Conservation (phyloP, 2,113 vertebrate species). For the Chloropsis cyanopogon region DNA sequence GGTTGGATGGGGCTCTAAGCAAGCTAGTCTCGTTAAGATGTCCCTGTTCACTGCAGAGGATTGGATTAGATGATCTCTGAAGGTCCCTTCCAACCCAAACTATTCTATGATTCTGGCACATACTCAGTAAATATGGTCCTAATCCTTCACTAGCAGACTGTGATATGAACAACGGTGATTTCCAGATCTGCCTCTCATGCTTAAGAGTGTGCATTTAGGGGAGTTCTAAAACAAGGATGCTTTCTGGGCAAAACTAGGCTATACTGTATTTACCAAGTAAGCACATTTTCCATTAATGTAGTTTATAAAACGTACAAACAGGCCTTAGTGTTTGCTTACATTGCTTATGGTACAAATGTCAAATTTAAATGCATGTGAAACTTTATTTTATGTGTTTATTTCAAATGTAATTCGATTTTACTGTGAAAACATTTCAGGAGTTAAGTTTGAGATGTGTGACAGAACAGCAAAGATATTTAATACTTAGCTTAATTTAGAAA, state of each 20-base stretch:
- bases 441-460: neutral
- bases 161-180: neutral
- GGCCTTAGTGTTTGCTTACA: neutral
- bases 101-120: neutral
- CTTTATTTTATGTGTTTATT: neutral
- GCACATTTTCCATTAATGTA: neutral
- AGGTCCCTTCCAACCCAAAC: neutral
- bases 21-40: neutral
- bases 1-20: neutral
- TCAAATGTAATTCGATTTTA: neutral
- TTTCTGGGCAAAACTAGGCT: neutral
- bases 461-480: slow-evolving; percentile 30
- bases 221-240: neutral
- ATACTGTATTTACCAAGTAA: neutral
- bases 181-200: neutral
- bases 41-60: neutral
- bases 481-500: slow-evolving; percentile 56
- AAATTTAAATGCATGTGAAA: neutral
- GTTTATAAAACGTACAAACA: neutral
- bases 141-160: neutral
- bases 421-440: neutral
- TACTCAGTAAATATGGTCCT: neutral
- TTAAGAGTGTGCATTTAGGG: neutral
- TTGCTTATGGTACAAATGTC: neutral
- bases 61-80: neutral